Base-by-base conservation (phyloP, 2,797 vertebrate genomes). In the Lepilemur ruficaudatus region DNA sequence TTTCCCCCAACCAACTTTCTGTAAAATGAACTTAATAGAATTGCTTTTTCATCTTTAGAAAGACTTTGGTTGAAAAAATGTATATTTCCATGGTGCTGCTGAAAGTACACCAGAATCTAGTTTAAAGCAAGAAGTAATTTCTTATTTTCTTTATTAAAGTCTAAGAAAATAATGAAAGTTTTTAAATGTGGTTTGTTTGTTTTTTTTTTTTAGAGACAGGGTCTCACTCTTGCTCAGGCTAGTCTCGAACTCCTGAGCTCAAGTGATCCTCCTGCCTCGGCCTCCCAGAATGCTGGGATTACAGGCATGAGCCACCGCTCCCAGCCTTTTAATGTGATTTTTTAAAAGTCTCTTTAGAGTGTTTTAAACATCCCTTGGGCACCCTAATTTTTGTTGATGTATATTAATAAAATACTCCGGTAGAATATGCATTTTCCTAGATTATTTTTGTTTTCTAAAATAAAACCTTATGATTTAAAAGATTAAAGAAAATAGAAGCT, bases 41-140 rank as follows among this genome's bases (percentile, higher is more conserved):
- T 94, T 88, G n/a, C 67, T 94, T 52, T 41, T 84, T 95, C 30
- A 73, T 88, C 79, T 96, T 94, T 89, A 93, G 28, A 67, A 96
- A 95, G 30, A 70, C 75, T 96, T 91, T 92, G n/a, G 30, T 89
- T 69, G 46, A 78, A 94, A 94, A 32, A 92, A 55, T 72, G 18
- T 93, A 5, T 95, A 67, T 91, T 93, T 94, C 4, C 46, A 61
- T 89, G 25, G 38, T 94, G 35, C 48, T 87, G 35, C 61, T 93
- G 81, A 91, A 59, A 83, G 57, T 85, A 35, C 48, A 87, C 35
- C 35, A 89, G 72, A 86, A 86, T 97, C 67, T 35, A 96, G 17
- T 80, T 93, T 86, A 93, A 96, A 91, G 14, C 59, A 43, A 9
- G 73, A 96, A 91, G 23, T 89, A 67, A 84, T 91, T 87, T 9